Evolutionary conservation across 2,888 invertebrate species (phyloP).

Genomic region (Pollenia angustigena): DNA sequence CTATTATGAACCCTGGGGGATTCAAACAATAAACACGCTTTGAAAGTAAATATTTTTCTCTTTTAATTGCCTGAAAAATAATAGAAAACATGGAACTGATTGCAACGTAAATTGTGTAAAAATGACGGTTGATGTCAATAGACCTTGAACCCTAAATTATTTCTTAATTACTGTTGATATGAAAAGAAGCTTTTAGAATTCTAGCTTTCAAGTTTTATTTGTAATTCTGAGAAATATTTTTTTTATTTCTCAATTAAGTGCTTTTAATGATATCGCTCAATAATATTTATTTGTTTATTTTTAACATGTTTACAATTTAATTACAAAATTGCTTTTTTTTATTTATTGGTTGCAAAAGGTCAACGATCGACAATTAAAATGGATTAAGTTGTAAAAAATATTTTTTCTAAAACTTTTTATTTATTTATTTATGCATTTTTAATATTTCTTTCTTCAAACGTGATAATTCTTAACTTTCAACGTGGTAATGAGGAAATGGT

Average conservation of each 20-base stretch:
- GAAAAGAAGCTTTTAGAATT: not conserved
- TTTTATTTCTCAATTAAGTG: not conserved
- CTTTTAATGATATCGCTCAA: not conserved
- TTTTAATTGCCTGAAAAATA: no score
- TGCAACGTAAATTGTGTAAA: not conserved
- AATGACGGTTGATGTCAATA: conserved; percentile 17
- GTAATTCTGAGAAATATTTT: not conserved
- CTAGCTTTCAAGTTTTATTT: not conserved
- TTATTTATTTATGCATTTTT: no score
- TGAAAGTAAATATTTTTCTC: no score
- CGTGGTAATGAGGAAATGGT: not conserved
- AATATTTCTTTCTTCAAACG: not conserved
- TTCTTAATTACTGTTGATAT: not conserved
- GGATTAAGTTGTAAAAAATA: not conserved
- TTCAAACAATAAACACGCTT: no score
- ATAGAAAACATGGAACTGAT: not conserved
- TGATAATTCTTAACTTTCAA: not conserved
- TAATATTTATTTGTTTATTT: not conserved
- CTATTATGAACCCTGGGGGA: no score
- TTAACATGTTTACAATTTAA: conserved; percentile 25
- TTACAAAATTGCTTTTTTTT: not conserved
- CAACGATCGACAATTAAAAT: conserved; percentile 35
- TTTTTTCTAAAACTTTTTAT: not conserved
- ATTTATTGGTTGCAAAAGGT: conserved; percentile 6
- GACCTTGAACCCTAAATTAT: conserved; percentile 14